phyloP scores from a whole-genome alignment of 2,797 vertebrate species.

The Schizothorax lantsangensis region DNA sequence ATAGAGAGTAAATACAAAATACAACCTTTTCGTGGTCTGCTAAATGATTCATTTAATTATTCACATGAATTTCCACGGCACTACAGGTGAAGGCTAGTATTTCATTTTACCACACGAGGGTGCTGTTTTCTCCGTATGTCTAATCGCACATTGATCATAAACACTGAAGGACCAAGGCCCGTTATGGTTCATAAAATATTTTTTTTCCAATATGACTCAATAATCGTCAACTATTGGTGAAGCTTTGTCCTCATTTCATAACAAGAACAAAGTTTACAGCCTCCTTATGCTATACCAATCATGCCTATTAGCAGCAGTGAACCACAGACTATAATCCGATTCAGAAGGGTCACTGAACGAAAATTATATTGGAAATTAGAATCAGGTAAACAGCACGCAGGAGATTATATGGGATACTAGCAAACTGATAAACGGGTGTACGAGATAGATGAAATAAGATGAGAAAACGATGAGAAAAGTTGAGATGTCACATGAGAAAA shows the following conservation, averaged over 20 bases:
- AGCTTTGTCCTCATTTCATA: background rate
- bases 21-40: background rate
- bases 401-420: slow-evolving; percentile 32
- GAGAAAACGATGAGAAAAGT: too few species aligned
- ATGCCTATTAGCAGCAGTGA: background rate
- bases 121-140: background rate
- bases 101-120: slow-evolving; percentile 4
- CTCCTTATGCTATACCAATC: background rate
- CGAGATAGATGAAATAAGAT: slow-evolving; percentile 23
- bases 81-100: too few species aligned
- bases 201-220: background rate
- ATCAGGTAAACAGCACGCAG: slow-evolving; percentile 7
- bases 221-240: background rate
- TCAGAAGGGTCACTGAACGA: slow-evolving; percentile 7
- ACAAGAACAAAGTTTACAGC: background rate
- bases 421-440: background rate
- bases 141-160: background rate
- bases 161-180: background rate
- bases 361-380: slow-evolving; percentile 44
- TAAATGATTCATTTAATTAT: too few species aligned
- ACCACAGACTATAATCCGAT: slow-evolving; percentile 28
- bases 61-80: background rate
- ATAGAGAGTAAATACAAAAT: background rate
- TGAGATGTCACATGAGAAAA: slow-evolving; percentile 27
- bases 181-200: background rate